A percentile compares a stretch with the other conserved stretches of the same genome.
These are phyloP conservation scores for Selenia dentaria DNA, from an alignment of 2,888 invertebrate species.

Conservation along the genomic window DNA sequence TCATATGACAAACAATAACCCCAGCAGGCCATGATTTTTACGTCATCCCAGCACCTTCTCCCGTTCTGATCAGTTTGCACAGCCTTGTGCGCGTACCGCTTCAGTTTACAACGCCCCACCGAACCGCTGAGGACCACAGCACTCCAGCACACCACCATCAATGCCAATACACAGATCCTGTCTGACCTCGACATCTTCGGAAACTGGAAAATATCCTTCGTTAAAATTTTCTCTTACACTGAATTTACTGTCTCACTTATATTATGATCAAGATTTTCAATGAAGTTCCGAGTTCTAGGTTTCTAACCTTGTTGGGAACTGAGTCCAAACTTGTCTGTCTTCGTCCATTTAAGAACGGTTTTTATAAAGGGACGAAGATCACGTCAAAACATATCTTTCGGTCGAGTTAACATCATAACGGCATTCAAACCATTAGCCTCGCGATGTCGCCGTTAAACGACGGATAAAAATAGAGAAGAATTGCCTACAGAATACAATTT, in stretches of 20 bases:
- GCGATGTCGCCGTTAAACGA: slow-evolving; percentile 50
- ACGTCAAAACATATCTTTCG: slow-evolving; percentile 72
- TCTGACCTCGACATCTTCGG: slow-evolving; percentile 14
- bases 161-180: slow-evolving; percentile 24
- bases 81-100: slow-evolving; percentile 65
- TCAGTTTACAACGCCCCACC: slow-evolving; percentile 59
- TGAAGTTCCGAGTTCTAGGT: too few relatives aligned
- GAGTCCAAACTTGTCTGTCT: slow-evolving; percentile 46
- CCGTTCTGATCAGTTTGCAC: slow-evolving; percentile 84
- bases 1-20: slow-evolving; percentile 94
- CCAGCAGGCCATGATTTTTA: slow-evolving; percentile 92
- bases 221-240: too few relatives aligned
- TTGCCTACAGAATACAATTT: slow-evolving; percentile 54
- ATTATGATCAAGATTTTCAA: too few relatives aligned
- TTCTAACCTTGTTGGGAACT: slow-evolving; percentile 44
- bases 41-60: slow-evolving; percentile 90
- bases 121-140: slow-evolving; percentile 40
- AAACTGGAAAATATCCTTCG: slow-evolving; percentile 23
- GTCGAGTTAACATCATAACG: slow-evolving; percentile 62
- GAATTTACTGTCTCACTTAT: too few relatives aligned
- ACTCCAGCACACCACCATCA: slow-evolving; percentile 47
- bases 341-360: slow-evolving; percentile 39
- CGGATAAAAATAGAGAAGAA: slow-evolving; percentile 56
- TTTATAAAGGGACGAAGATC: slow-evolving; percentile 61
- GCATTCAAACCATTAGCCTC: slow-evolving; percentile 66